Base-by-base conservation (phyloP, 1,140 invertebrate genomes). In the Drosophila malerkotliana region DNA sequence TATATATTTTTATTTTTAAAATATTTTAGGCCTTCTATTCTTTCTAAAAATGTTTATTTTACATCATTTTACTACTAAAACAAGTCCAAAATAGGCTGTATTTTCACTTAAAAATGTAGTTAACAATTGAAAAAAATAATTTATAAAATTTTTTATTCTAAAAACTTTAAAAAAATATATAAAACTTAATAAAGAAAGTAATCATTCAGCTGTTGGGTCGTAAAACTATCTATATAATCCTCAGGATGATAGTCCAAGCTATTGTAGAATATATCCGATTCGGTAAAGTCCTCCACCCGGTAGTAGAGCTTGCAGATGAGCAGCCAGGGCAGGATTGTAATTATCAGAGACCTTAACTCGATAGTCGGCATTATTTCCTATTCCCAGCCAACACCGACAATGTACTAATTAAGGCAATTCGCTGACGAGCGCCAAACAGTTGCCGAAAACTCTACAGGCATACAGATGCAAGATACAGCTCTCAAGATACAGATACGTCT, bases 221-320 rank as follows among this genome's bases (percentile, higher is more conserved):
- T 72, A 8, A 83, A 79, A 6, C 71, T 26, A 5, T 79, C 75
- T 24, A 79, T 67, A n/a, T 75, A 84, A 12, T 84, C 64, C 45
- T 62, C 61, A 7, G 51, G 60, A 45, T 68, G 56, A 44, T 79
- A 72, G 45, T 78, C 75, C 5, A 78, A 5, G 4, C 57, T 68
- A 1, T 59, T 47, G 26, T 69, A 57, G 14, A 21, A 56, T n/a
- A 62, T 14, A 39, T 55, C 44, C 51, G 41, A 8, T 28, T 77
- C 60, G 24, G 47, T 58, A 18, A 77, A 72, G 59, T 57, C 56
- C 45, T 32, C 71, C 30, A 51, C 59, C 12, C 28, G 55, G 52
- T 72, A 73, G 6, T 39, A 4, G 8, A 49, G 0, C 48, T 48
- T 69, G 32, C 37, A 28, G n/a, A 56, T 9, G 18, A 53, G 28